These are phyloP conservation scores for Neomorphus geoffroyi DNA, from an alignment of 2,797 vertebrate species.

Conservation along the genomic window DNA sequence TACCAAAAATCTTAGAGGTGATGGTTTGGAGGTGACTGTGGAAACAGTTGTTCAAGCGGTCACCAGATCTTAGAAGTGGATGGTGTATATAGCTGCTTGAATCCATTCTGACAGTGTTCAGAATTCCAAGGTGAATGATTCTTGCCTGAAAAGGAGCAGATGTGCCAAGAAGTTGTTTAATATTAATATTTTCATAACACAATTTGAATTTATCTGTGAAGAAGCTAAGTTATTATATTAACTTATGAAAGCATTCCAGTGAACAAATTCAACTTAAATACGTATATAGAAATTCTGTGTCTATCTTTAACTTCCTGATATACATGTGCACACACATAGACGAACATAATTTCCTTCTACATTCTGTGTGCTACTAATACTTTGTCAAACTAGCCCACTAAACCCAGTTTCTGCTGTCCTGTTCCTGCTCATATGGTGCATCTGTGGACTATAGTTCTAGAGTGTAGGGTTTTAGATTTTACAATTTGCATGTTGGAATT, in stretches of 20 bases:
- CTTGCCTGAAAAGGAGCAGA: not conserved
- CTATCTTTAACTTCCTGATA: not conserved
- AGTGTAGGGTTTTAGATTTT: not conserved
- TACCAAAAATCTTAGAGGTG: accelerated
- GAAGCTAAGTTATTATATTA: too few species aligned
- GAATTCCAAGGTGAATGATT: not conserved
- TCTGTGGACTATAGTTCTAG: not conserved
- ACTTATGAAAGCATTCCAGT: not conserved
- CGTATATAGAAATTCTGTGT: not conserved
- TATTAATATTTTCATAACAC: not conserved
- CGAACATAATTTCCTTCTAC: not conserved
- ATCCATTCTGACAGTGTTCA: not conserved
- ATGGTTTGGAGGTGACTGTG: not conserved
- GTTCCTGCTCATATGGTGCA: conserved; percentile 30
- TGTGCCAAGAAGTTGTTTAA: not conserved
- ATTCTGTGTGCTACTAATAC: conserved; percentile 18
- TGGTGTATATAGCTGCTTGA: not conserved
- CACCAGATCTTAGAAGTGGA: not conserved
- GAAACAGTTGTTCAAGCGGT: not conserved
- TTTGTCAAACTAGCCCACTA: conserved; percentile 14
- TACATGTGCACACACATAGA: not conserved
- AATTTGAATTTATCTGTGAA: too few species aligned
- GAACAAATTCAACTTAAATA: not conserved
- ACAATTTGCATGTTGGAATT: conserved; percentile 66
- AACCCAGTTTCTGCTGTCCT: conserved; percentile 51